Conservation (phyloP, 2,797 vertebrate genomes). For the Molossus molossus region DNA sequence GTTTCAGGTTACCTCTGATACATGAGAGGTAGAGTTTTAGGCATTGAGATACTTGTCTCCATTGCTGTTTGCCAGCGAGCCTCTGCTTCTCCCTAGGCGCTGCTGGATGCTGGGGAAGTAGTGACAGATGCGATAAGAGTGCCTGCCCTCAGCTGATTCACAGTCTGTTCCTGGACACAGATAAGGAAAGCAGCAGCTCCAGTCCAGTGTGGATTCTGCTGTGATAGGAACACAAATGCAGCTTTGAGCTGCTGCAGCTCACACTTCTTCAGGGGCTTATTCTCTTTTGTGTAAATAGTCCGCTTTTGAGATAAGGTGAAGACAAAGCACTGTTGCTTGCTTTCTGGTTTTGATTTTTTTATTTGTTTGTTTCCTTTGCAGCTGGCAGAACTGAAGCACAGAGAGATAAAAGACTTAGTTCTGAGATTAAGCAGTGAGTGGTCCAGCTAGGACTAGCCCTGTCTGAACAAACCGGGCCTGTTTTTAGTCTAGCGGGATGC, state of each 20-base stretch:
- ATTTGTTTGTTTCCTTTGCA: constrained; percentile 29
- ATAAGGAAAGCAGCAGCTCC: not conserved
- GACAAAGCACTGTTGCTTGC: not conserved
- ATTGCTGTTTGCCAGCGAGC: not conserved
- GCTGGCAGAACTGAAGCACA: not conserved
- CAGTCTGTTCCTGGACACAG: constrained; percentile 31
- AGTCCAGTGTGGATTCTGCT: not conserved
- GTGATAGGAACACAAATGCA: not conserved
- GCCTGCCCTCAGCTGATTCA: not conserved
- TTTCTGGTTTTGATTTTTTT: not conserved
- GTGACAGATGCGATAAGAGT: not conserved
- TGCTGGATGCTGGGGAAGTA: not conserved
- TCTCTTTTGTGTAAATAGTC: not conserved
- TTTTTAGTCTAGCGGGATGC: not conserved
- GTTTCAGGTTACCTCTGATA: not conserved
- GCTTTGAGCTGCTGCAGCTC: not conserved
- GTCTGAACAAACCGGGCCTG: not conserved
- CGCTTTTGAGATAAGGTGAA: not conserved
- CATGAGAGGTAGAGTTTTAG: not conserved
- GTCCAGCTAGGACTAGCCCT: not conserved
- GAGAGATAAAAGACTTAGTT: constrained; percentile 40
- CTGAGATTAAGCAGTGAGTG: constrained; percentile 43
- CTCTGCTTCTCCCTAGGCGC: not conserved
- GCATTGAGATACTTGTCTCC: not conserved
- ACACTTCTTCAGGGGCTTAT: not conserved